These are phyloP conservation scores for Sebastes fasciatus DNA, from an alignment of 2,113 vertebrate genomes.

Conservation along the genomic window DNA sequence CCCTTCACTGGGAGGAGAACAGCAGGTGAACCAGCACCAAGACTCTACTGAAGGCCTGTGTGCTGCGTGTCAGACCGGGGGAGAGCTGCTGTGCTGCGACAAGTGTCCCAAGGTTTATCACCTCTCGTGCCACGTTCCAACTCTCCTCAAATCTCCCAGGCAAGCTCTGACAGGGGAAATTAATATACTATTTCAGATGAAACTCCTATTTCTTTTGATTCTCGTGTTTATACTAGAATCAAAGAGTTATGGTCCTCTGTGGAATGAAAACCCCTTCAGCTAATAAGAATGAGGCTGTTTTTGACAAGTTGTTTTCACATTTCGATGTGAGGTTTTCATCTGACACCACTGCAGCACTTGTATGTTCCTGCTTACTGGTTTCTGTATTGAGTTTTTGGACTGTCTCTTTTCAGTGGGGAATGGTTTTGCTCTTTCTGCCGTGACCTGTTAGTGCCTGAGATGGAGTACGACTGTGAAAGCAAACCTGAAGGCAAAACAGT, in stretches of 20 bases:
- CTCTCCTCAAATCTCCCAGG: slow-evolving; percentile 91
- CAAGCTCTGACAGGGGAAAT: slow-evolving; percentile 67
- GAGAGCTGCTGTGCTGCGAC: slow-evolving; percentile 91
- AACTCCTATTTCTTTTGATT: slow-evolving; percentile 13
- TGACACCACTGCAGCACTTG: neutral
- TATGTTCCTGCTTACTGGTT: slow-evolving; percentile 6
- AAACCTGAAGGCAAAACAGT: slow-evolving; percentile 76
- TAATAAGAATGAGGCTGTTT: neutral
- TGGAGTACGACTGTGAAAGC: slow-evolving; percentile 85
- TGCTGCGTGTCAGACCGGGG: slow-evolving; percentile 92
- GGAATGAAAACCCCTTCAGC: neutral
- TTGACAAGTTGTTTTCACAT: slow-evolving; percentile 28
- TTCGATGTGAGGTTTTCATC: slow-evolving; percentile 33
- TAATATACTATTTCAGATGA: slow-evolving; percentile 14
- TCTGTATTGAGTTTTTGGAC: slow-evolving; percentile 16
- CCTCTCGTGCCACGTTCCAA: slow-evolving; percentile 92
- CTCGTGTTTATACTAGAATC: slow-evolving; percentile 1
- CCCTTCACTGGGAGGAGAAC: neutral
- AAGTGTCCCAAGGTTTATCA: slow-evolving; percentile 94
- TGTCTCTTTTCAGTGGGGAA: slow-evolving; percentile 83
- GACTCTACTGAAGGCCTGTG: slow-evolving; percentile 89
- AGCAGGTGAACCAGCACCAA: slow-evolving; percentile 60
- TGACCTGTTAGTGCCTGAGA: slow-evolving; percentile 84
- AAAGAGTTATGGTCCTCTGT: slow-evolving; percentile 10
- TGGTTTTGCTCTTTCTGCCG: slow-evolving; percentile 92